Conservation (phyloP, 2,797 vertebrate genomes). For the Arremon brunneinucha region DNA sequence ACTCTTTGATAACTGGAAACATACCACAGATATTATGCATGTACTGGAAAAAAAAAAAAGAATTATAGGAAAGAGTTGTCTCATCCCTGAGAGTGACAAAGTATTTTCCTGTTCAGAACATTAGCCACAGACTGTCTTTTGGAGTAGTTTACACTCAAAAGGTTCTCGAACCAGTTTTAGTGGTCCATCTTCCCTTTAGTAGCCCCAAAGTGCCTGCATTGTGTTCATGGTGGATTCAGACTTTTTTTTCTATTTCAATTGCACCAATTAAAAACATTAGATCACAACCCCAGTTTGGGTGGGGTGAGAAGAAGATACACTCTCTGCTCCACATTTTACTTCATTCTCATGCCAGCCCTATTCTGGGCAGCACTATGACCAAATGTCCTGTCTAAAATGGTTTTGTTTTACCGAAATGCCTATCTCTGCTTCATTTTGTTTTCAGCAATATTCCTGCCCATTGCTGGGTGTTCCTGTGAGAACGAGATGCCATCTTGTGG, state of each 20-base stretch:
- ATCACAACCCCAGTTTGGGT: background rate
- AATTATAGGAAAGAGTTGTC: background rate
- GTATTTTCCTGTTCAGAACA: background rate
- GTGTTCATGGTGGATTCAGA: background rate
- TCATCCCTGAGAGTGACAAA: background rate
- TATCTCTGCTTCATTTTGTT: background rate
- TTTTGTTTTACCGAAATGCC: background rate
- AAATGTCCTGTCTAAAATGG: background rate
- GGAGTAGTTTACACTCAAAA: background rate
- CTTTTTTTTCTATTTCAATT: background rate
- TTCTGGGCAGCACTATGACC: background rate
- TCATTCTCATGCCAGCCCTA: background rate
- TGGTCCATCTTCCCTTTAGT: background rate
- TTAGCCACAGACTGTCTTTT: background rate
- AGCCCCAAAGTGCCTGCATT: background rate
- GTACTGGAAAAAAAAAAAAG: background rate
- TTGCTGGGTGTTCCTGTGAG: background rate
- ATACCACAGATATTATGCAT: background rate
- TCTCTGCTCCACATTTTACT: background rate
- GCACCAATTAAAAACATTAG: background rate
- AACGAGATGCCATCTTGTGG: slow-evolving; percentile 63
- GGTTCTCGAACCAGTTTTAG: background rate
- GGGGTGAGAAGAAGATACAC: background rate
- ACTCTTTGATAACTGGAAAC: background rate
- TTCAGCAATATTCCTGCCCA: background rate